Base-by-base conservation (phyloP, 2,888 invertebrate species). In the Cheilosia impressa region DNA sequence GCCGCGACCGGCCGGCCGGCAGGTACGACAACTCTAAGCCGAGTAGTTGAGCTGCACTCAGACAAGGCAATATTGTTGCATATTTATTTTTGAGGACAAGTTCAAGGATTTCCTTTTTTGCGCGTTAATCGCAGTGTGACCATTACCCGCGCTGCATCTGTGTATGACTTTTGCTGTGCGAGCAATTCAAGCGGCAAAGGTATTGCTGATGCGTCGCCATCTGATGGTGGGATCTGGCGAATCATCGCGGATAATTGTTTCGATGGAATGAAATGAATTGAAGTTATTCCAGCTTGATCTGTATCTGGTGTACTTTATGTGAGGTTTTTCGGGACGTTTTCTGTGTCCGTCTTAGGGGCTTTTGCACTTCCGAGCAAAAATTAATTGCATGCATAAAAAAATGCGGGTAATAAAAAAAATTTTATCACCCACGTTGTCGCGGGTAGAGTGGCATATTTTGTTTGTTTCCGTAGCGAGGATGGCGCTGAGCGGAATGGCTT, bases 31-130 rank as follows among this genome's bases (percentile, higher is more conserved):
- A 65, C 27, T 19, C n/a, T 15, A 66, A 65, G 62, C 62, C 47
- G 65, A 52, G 68, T 58, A 81, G 81, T 69, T 69, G 68, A 65
- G 57, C 71, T 76, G 85, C 81, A 85, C 75, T 76, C 81, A 81
- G 85, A 71, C 85, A 76, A 43, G 81, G 76, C 71, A 76, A 85
- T 81, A 85, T 85, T 85, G 85, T 81, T 85, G 85, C 85, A 76
- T 81, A 85, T 85, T 85, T 85, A 81, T 85, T 75, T 81, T 81
- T 85, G 71, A 85, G 81, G 85, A 85, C 85, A 81, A 85, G 85
- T 85, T 85, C 85, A 85, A 85, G 85, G 85, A 81, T 85, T 76
- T 81, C 22, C 76, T 71, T 38, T 38, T 38, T 38, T 38, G 38
- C 38, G 19, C 55, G 60, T 57, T 78, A 83, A 83, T 78, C 71